These are phyloP conservation scores for Amblyraja radiata DNA, from an alignment of 2,797 vertebrate species.

Conservation along the genomic window DNA sequence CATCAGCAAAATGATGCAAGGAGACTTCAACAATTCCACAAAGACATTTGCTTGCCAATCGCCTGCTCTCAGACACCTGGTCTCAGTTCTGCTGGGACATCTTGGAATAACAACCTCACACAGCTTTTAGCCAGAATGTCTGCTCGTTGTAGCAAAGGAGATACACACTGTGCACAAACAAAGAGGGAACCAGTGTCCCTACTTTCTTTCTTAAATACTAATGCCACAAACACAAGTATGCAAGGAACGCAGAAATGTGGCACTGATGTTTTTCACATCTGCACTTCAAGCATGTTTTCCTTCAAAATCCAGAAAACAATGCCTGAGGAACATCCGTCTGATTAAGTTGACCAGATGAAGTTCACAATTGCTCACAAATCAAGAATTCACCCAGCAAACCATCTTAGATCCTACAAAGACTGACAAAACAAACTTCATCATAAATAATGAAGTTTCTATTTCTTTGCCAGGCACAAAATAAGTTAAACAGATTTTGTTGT, in stretches of 20 bases:
- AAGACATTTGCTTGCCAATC: not conserved
- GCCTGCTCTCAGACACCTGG: not conserved
- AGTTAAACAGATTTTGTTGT: not conserved
- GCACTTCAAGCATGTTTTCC: not conserved
- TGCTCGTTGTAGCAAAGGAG: not conserved
- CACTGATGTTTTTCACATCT: not conserved
- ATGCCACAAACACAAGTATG: not conserved
- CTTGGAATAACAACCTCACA: too few relatives aligned
- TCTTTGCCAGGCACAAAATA: not conserved
- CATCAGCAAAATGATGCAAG: not conserved
- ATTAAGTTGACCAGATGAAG: constrained; percentile 63
- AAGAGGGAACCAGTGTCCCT: not conserved
- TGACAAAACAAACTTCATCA: not conserved
- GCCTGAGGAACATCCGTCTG: constrained; percentile 49
- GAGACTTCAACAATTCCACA: not conserved
- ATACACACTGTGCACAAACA: too few relatives aligned
- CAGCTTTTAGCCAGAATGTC: not conserved
- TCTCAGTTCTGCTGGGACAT: not conserved
- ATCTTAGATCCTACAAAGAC: not conserved
- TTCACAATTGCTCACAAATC: constrained; percentile 56
- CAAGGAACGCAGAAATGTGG: not conserved
- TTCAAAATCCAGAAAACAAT: not conserved
- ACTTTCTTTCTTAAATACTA: not conserved
- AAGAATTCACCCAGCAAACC: constrained; percentile 58
- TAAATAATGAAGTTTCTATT: too few relatives aligned